Base-by-base conservation (phyloP, 2,888 invertebrate genomes). In the Sussaba pulchella region DNA sequence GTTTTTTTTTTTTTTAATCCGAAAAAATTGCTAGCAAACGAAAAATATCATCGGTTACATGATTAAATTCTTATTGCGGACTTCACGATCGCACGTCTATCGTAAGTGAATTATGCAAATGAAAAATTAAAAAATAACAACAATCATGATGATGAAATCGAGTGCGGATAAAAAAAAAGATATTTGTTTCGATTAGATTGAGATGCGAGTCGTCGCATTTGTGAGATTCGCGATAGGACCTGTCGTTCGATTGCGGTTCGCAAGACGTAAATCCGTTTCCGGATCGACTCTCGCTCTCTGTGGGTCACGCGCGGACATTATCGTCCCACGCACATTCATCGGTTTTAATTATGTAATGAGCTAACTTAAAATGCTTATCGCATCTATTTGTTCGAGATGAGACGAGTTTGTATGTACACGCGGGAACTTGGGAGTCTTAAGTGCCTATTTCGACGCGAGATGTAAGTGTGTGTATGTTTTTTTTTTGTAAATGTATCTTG, bases 51-150 rank as follows among this genome's bases (percentile, higher is more conserved):
- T 31, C 31, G 6, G 31, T 6, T 5, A 31, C 31, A 6, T 31
- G 31, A n/a, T n/a, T n/a, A n/a, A n/a, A n/a, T n/a, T n/a, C n/a
- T n/a, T 80, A 80, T 80, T 80, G 80, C 80, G 76, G 80, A 75
- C 75, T 75, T 72, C 75, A 72, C 41, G 67, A 72, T 47, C 31
- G 36, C 66, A 45, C 17, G 43, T 9, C 14, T 17, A 21, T 59
- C n/a, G 21, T 36, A 36, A 12, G 50, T 52, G 52, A 5, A 12
- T 17, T 8, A n/a, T 2, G 45, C 54, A 63, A 47, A 74, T 10
- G 41, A n/a, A 10, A 54, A 31, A 47, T 17, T 31, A 31, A 17
- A 36, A 6, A 63, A 31, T 39, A 0, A 36, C 31, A 6, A 31
- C 4, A 31, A 31, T 31, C 31, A 6, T 6, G 31, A 31, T 31